A percentile compares a stretch with the other conserved stretches of the same genome.
Conservation (phyloP, 2,113 vertebrate species). For the Toxotes jaculatrix region DNA sequence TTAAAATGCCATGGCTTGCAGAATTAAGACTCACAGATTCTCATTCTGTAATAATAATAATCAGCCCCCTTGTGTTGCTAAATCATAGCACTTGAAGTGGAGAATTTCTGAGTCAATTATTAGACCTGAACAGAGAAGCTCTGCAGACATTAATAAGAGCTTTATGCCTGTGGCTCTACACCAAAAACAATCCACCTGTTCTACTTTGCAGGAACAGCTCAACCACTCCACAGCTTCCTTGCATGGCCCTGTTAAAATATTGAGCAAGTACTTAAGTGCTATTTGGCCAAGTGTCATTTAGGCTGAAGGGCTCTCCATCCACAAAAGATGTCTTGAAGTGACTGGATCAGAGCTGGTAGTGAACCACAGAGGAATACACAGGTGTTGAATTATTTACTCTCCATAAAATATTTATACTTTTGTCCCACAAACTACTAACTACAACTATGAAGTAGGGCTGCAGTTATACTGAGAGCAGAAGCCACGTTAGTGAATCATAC, state of each 20-base stretch:
- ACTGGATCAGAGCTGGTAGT: conserved; percentile 80
- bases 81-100: conserved; percentile 9
- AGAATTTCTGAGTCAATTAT: conserved; percentile 18
- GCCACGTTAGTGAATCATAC: not conserved
- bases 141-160: conserved; percentile 42
- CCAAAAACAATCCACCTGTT: conserved; percentile 75
- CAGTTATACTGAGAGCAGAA: conserved; percentile 20
- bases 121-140: conserved; percentile 42
- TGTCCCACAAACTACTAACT: conserved; percentile 81
- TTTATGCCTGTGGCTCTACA: conserved; percentile 30
- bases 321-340: conserved; percentile 85
- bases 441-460: conserved; percentile 58
- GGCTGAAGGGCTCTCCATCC: conserved; percentile 85
- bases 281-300: conserved; percentile 88
- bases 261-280: conserved; percentile 89
- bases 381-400: conserved; percentile 84
- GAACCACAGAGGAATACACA: conserved; percentile 80
- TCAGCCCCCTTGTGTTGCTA: conserved; percentile 5
- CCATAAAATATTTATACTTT: conserved; percentile 83
- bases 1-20: conserved; percentile 12
- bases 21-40: not conserved
- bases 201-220: conserved; percentile 62
- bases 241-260: conserved; percentile 85
- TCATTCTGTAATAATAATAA: conserved; percentile 16
- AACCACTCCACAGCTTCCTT: conserved; percentile 73